Evolutionary conservation across 2,113 vertebrate species (phyloP).

Genomic region (Gallinago media): DNA sequence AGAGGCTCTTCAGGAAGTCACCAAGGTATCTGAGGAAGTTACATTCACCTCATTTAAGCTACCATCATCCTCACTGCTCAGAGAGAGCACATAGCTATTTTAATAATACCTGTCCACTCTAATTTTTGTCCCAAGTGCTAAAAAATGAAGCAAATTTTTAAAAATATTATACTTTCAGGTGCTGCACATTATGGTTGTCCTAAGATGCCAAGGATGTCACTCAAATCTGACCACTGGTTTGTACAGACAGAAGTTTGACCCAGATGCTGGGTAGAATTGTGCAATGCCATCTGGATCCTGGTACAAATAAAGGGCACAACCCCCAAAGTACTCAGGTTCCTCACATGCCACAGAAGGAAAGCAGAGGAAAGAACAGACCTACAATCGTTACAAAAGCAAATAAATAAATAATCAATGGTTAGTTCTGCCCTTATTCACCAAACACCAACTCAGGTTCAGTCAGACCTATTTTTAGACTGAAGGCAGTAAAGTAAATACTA

Average conservation of each 20-base stretch:
- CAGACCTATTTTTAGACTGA: not conserved
- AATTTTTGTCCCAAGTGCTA: not conserved
- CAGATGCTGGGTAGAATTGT: not conserved
- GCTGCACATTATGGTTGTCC: not conserved
- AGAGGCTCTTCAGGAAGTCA: not conserved
- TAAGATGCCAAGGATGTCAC: not conserved
- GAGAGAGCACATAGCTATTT: not conserved
- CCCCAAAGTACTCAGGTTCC: not conserved
- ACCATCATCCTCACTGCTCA: not conserved
- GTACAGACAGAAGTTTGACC: not conserved
- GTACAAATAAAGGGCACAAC: not conserved
- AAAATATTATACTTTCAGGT: not conserved
- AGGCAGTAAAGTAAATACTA: not conserved
- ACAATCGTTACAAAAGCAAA: not conserved
- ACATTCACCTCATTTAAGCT: not conserved
- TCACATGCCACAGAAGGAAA: not conserved
- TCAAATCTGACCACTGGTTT: not conserved
- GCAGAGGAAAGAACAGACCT: not conserved
- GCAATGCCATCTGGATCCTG: not conserved
- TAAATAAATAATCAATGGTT: not conserved
- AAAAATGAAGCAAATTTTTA: not conserved
- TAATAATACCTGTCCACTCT: not conserved
- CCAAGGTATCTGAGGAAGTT: not conserved
- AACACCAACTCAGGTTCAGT: accelerated
- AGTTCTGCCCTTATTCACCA: not conserved